Conservation (phyloP, 2,797 vertebrate genomes). For the Amblyopsis hoosieri region DNA sequence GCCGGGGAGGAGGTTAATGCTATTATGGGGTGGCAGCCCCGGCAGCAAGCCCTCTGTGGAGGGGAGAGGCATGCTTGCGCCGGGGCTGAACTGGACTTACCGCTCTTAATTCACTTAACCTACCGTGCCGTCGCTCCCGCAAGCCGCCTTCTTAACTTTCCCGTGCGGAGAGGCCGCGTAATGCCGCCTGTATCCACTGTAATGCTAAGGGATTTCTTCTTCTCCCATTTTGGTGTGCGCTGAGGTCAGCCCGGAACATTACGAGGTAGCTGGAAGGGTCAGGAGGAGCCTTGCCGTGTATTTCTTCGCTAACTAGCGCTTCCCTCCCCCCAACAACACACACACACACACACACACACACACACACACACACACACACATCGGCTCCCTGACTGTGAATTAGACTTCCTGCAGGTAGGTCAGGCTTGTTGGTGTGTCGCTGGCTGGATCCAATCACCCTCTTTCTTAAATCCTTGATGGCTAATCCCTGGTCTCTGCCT, state of each 20-base stretch:
- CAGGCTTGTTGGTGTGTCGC: background rate
- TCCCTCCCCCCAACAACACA: background rate
- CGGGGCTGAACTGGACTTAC: slow-evolving; percentile 62
- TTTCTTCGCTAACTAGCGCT: slow-evolving; percentile 30
- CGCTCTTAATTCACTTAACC: slow-evolving; percentile 77
- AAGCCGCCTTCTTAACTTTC: slow-evolving; percentile 51
- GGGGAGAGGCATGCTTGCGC: slow-evolving; percentile 52
- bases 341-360: background rate
- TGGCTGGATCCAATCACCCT: background rate
- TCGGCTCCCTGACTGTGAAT: slow-evolving; percentile 4
- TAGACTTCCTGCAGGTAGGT: slow-evolving; percentile 1
- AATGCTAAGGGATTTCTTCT: slow-evolving; percentile 40
- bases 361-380: background rate
- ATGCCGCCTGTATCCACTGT: slow-evolving; percentile 47
- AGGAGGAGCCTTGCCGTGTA: slow-evolving; percentile 38
- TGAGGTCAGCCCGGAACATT: slow-evolving; percentile 61
- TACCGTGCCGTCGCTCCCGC: slow-evolving; percentile 48
- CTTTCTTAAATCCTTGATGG: slow-evolving; percentile 4
- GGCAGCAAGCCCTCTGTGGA: slow-evolving; percentile 53
- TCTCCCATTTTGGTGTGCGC: slow-evolving; percentile 53
- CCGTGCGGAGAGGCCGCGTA: slow-evolving; percentile 32
- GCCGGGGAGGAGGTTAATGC: slow-evolving; percentile 67
- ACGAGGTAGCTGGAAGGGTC: slow-evolving; percentile 49
- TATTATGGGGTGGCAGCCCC: slow-evolving; percentile 64
- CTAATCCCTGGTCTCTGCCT: slow-evolving; percentile 2